Percentiles rank a stretch among this genome's conserved stretches.
Conservation (phyloP, 2,888 invertebrate genomes). For the Eueremaeus valkanovi region DNA sequence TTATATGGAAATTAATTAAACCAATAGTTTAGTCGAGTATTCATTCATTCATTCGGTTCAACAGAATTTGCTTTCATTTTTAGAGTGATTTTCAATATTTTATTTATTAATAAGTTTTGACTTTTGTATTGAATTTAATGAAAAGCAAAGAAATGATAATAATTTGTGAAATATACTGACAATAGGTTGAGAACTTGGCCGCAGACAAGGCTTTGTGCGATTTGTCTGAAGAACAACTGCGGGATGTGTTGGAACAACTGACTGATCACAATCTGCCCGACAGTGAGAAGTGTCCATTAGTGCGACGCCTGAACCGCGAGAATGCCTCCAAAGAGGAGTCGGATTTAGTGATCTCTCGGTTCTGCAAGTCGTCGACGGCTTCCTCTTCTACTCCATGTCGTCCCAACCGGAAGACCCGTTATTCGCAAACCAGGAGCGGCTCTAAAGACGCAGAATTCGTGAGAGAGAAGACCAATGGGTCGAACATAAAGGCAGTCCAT, state of each 20-base stretch:
- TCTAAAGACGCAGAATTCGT: constrained; percentile 24
- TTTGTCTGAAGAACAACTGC: constrained; percentile 39
- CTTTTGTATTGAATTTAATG: no score
- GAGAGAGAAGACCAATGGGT: constrained; percentile 1
- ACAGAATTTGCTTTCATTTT: background rate
- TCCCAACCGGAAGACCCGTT: constrained; percentile 8
- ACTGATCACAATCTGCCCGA: constrained; percentile 41
- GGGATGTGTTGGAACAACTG: constrained; percentile 41
- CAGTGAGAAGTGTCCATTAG: constrained; percentile 42
- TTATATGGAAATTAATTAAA: no score
- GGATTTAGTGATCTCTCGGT: background rate
- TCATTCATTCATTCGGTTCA: background rate
- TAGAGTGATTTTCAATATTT: background rate
- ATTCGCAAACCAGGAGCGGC: constrained; percentile 5
- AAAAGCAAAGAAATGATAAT: no score
- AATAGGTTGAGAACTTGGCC: constrained; percentile 4
- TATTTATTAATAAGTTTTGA: background rate
- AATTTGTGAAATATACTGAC: no score
- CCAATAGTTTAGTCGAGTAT: no score
- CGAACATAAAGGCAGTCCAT: constrained; percentile 10
- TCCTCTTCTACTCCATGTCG: background rate
- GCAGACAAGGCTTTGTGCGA: constrained; percentile 27
- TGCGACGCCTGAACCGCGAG: constrained; percentile 37
- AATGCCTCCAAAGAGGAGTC: constrained; percentile 18
- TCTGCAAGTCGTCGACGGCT: constrained; percentile 1